These are phyloP conservation scores for Synanthedon myopaeformis DNA, from an alignment of 2,888 invertebrate genomes.

Conservation along the genomic window DNA sequence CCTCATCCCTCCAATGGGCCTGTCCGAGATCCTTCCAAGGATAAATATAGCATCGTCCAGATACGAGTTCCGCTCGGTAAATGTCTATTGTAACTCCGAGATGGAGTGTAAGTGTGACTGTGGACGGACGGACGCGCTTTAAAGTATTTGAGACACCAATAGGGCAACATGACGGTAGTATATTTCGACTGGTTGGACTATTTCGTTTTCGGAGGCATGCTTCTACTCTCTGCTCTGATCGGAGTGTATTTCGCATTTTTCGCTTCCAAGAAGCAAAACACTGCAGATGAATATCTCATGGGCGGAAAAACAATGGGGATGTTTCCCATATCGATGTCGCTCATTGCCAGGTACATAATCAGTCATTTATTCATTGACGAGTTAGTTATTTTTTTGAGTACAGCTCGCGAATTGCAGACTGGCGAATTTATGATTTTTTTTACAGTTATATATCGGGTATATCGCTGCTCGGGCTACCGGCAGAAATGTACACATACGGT, in stretches of 20 bases:
- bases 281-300: conserved; percentile 78
- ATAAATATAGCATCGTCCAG: conserved; percentile 48
- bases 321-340: conserved; percentile 81
- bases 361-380: neutral
- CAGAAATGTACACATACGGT: conserved; percentile 82
- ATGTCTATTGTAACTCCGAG: conserved; percentile 39
- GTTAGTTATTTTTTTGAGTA: neutral
- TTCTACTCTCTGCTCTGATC: conserved; percentile 74
- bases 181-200: conserved; percentile 75
- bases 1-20: conserved; percentile 45
- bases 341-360: conserved; percentile 76
- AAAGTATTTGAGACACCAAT: conserved; percentile 3
- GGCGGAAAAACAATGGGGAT: conserved; percentile 84
- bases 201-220: conserved; percentile 74
- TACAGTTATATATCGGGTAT: conserved; percentile 82
- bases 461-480: conserved; percentile 77
- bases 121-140: conserved; percentile 39
- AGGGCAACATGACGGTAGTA: conserved; percentile 36
- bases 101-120: conserved; percentile 36
- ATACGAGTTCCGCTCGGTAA: conserved; percentile 41
- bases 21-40: conserved; percentile 46
- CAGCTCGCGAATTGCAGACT: too few relatives aligned
- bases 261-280: conserved; percentile 75
- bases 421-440: conserved; percentile 8
- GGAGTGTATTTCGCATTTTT: conserved; percentile 80